Evolutionary conservation across 2,888 invertebrate species (phyloP).

Genomic region (Taphrorychus bicolor): DNA sequence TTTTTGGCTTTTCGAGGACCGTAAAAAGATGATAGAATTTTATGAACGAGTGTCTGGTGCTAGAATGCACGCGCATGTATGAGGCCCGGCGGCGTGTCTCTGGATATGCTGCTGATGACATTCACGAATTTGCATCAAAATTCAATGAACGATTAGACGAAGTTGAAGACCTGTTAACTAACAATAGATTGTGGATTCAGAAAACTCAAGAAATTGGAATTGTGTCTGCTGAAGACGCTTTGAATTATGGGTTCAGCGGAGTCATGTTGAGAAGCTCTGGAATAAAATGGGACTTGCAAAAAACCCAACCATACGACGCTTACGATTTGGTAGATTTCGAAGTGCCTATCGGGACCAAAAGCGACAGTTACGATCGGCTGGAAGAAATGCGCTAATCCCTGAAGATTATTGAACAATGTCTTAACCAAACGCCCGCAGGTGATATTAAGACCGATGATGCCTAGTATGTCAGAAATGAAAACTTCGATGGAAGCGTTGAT

Average conservation of each 20-base stretch:
- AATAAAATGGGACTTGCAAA: conserved; percentile 98
- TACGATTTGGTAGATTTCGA: conserved; percentile 95
- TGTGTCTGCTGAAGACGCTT: conserved; percentile 90
- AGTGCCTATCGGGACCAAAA: conserved; percentile 92
- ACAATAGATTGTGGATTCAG: conserved; percentile 93
- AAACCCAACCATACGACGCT: conserved; percentile 95
- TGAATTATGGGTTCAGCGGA: conserved; percentile 96
- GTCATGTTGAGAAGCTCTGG: conserved; percentile 99
- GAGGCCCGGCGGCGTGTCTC: conserved; percentile 93
- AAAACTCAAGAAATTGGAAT: conserved; percentile 90
- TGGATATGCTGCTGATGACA: conserved; percentile 81
- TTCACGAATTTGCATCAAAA: conserved; percentile 87
- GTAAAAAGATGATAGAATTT: conserved; percentile 99
- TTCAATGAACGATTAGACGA: conserved; percentile 95
- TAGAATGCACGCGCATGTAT: conserved; percentile 99
- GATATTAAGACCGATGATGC: conserved; percentile 96
- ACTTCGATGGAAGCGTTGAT: conserved; percentile 96
- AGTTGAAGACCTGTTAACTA: conserved; percentile 91
- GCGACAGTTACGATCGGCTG: conserved; percentile 95
- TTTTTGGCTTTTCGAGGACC: conserved; percentile 99
- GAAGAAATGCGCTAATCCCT: conserved; percentile 97
- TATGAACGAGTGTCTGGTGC: conserved; percentile 98
- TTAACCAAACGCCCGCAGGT: conserved; percentile 97
- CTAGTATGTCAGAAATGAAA: conserved; percentile 93
- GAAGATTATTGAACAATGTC: conserved; percentile 92